Evolutionary conservation across 2,113 vertebrate genomes (phyloP), one percentile per base, ranked within the genome.

Genomic region (Sinocyclocheilus rhinocerous): DNA sequence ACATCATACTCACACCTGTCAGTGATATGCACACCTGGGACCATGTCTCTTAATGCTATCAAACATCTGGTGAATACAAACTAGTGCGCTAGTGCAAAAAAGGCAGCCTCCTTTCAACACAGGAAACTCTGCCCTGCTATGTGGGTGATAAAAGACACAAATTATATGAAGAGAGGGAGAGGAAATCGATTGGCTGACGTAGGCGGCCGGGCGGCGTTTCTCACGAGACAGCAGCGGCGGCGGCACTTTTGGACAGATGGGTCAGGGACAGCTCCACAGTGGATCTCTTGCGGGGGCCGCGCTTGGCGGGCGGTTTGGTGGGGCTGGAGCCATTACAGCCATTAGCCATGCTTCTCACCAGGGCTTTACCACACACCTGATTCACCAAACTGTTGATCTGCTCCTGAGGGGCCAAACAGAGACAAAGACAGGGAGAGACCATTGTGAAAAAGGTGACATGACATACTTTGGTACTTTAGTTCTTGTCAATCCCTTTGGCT

Each of bases 31-130:
- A 72, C 10, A 84, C 81, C 85, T 83, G 90, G 79, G 89, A 92
- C 91, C 76, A 81, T 88, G 94, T 95, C 93, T 95, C 91, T 97
- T 98, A 98, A 98, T 98, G 97, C 97, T 96, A 97, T 91, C 80
- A 87, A 91, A 89, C 82, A 86, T 89, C 87, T 57, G 87, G 63
- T 88, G 83, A 86, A 78, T 86, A 77, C n/a, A 93, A 96, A 93
- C 91, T 97, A 97, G 97, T 94, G 97, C 97, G 96, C 98, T 99
- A 99, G 98, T 99, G 98, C 98, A 99, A 99, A 95, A 90, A 94
- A 97, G 97, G 98, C 97, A 98, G 97, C 97, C 96, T 97, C 96
- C 95, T 96, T 95, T 95, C 93, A 57, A 91, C 90, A 91, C 77
- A 95, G 96, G 95, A 95, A 39, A 95, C 95, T 42, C 42, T 96